Evolutionary conservation across 92 coral and sea anemone species (phyloP).

Genomic region (Parazoanthus swiftii): DNA sequence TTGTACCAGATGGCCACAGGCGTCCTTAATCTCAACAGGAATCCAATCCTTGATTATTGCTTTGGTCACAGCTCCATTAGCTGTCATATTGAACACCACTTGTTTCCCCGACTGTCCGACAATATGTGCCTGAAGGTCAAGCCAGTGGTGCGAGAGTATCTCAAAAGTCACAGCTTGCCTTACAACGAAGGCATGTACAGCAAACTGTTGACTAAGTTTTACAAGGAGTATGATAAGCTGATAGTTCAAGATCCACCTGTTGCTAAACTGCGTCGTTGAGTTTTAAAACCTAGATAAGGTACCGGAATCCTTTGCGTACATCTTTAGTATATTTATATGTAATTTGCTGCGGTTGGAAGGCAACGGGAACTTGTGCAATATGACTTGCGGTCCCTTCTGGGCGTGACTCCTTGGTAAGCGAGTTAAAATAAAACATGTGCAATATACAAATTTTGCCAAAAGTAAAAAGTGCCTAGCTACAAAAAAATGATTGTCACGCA

Average conservation of each 20-base stretch:
- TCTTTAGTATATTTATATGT: no score
- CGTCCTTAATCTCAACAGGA: slow-evolving; percentile 76
- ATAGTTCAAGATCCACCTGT: slow-evolving; percentile 91
- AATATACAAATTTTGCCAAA: no score
- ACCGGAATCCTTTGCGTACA: no score
- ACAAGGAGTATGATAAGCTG: slow-evolving; percentile 71
- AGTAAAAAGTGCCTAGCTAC: no score
- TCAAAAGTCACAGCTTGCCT: slow-evolving; percentile 71
- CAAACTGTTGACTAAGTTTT: slow-evolving; percentile 63
- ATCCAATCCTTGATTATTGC: slow-evolving; percentile 74
- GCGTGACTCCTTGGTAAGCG: no score
- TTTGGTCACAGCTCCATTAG: slow-evolving; percentile 76
- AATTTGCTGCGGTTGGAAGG: no score
- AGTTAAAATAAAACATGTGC: no score
- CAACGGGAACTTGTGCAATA: no score
- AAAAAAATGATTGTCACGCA: no score
- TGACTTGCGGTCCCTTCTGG: no score
- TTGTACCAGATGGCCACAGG: slow-evolving; percentile 72
- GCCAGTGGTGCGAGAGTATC: slow-evolving; percentile 75
- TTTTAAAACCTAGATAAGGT: no score
- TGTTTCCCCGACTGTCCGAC: slow-evolving; percentile 88
- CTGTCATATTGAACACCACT: slow-evolving; percentile 87
- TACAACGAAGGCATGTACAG: slow-evolving; percentile 70
- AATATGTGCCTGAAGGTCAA: slow-evolving; percentile 86
- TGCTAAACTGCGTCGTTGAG: slow-evolving; percentile 50